Base-by-base conservation (phyloP, 2,888 invertebrate genomes). In the Tetranychus piercei region DNA sequence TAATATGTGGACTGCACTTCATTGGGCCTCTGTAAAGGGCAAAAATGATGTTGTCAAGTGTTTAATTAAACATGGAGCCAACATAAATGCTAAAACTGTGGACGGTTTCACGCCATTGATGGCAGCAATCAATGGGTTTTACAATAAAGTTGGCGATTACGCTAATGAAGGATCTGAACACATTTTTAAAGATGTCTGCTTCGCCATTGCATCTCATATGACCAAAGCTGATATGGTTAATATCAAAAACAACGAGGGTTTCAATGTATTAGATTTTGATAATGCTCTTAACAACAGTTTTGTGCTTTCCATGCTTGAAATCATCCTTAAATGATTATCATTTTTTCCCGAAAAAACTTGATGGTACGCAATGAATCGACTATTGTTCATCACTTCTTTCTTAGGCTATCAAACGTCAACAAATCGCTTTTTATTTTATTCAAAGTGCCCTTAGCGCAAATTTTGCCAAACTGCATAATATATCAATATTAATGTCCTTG, bases 91-190 rank as follows among this genome's bases (percentile, higher is more conserved):
- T 6, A 69, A 69, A 69, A 69, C 69, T 69, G 69, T 69, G 20
- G 69, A 69, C 20, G 69, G 69, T 6, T 69, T 69, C 22, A 69
- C 69, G 5, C 69, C 69, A 18, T 69, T 69, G 22, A 69, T 69
- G 69, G 69, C 69, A 69, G 69, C 69, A 69, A 69, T 69, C 8
- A 69, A 69, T 22, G 69, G 69, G 9, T 69, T 69, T 22, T 69
- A 69, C 20, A 69, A 69, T 69, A 69, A 69, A 22, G 69, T 69
- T 22, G 69, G 69, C 9, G 69, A 69, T 23, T 69, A 69, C 20
- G 69, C 69, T 22, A 23, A 69, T 20, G 69, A 69, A 69, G 69
- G 69, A 69, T 18, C 69, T 22, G 22, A 69, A 22, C 69, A 69
- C 34, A 20, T 20, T 20, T 69, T 69, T 22, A 69, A 69, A 69